Percentiles rank a stretch among this genome's conserved stretches.
These are phyloP conservation scores for Lasioglossum zephyrum DNA, from an alignment of 2,888 invertebrate species.

Conservation along the genomic window DNA sequence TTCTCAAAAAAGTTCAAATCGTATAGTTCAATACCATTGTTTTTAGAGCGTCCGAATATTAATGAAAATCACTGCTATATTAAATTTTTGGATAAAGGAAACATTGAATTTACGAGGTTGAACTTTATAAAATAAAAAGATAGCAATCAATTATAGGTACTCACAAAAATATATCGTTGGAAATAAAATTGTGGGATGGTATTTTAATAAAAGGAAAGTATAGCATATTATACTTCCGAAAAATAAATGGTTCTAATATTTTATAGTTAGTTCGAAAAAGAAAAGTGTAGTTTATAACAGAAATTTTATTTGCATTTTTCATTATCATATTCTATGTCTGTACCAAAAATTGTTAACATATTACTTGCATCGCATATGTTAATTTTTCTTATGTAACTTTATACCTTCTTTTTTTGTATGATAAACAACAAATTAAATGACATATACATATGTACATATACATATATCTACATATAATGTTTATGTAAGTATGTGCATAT, in stretches of 20 bases:
- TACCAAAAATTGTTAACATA: constrained; percentile 56
- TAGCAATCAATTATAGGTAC: neutral
- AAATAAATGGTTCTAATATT: neutral
- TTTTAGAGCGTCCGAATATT: too few species aligned
- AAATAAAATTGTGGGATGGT: neutral
- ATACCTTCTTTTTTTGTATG: constrained; percentile 9
- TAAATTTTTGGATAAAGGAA: neutral
- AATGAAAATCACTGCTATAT: too few species aligned
- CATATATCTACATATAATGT: constrained; percentile 13
- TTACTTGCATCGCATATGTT: constrained; percentile 31
- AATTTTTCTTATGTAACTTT: constrained; percentile 25
- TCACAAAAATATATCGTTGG: neutral
- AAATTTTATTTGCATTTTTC: constrained; percentile 51
- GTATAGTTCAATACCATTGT: too few species aligned
- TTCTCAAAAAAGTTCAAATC: too few species aligned
- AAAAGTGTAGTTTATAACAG: constrained; percentile 46
- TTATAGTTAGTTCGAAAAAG: constrained; percentile 3
- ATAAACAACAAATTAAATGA: constrained; percentile 38
- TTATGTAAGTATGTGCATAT: constrained; percentile 11
- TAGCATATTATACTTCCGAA: neutral
- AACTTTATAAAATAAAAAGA: neutral
- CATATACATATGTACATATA: constrained; percentile 22
- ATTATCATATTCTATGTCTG: constrained; percentile 51
- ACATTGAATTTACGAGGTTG: neutral
- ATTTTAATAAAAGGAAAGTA: neutral